Base-by-base conservation (phyloP, 1,140 invertebrate genomes). In the Pseudomyrmex pallidus region DNA sequence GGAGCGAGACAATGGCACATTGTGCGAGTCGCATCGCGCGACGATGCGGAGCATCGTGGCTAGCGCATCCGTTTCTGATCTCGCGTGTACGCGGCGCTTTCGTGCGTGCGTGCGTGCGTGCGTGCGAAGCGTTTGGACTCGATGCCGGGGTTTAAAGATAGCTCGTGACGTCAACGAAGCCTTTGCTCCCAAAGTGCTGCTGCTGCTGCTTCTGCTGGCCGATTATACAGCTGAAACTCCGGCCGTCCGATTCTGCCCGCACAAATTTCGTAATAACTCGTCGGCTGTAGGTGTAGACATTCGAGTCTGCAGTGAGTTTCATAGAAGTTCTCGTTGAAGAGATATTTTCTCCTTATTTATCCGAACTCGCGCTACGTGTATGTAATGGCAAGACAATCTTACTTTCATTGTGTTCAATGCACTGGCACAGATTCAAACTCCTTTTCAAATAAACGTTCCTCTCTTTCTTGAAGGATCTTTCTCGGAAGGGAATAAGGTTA, bases 111-210 rank as follows among this genome's bases (percentile, higher is more conserved):
- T 77, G 48, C 66, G 44, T 82, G 59, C 78, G 61, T 74, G 52
- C 61, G 62, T 50, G 61, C 73, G 22, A 56, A 72, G 54, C 78
- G 78, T 56, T 35, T 74, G 67, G 73, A 54, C 70, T 62, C 66
- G 82, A 62, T 64, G 78, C 74, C 61, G 78, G 35, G 64, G 86
- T 91, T 91, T 91, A 91, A 91, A 91, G 84, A 89, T 91, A 91
- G 90, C 59, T 63, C 48, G 74, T 91, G 90, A 91, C 90, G 90
- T 91, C 89, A 91, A 77, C 20, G 66, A 35, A 68, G 66, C 59
- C 64, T 82, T 85, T 80, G 61, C 70, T 68, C 82, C 83, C 76
- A 64, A 85, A 73, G 73, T 62, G 76, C 44, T 48, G 63, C 15
- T 78, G 64, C 50, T 59, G 56, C 20, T 25, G 73, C 46, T 22